Conservation (phyloP, 2,113 vertebrate genomes). For the Vicugna pacos region DNA sequence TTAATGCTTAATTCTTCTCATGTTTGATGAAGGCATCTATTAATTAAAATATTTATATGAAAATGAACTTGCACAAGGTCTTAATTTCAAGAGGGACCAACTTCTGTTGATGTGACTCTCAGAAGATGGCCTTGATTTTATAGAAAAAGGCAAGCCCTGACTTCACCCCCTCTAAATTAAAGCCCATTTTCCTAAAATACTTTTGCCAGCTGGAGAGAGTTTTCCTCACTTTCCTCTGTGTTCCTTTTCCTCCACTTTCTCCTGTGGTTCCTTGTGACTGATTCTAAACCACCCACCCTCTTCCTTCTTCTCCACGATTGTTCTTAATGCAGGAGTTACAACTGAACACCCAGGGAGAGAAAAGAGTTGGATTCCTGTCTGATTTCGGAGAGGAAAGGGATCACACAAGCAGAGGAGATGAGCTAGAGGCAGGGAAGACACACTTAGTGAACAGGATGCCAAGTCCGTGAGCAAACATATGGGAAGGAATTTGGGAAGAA, state of each 20-base stretch:
- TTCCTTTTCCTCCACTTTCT: neutral
- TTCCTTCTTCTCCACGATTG: neutral
- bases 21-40: slow-evolving; percentile 84
- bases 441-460: neutral
- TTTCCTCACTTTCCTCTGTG: slow-evolving; percentile 8
- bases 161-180: slow-evolving; percentile 69
- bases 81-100: slow-evolving; percentile 74
- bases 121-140: slow-evolving; percentile 68
- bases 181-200: slow-evolving; percentile 63
- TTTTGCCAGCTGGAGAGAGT: slow-evolving; percentile 35
- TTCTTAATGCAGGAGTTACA: neutral
- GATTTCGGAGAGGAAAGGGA: neutral
- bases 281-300: neutral
- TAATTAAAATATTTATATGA: slow-evolving; percentile 88
- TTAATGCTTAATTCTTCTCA: slow-evolving; percentile 80
- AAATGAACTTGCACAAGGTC: slow-evolving; percentile 71
- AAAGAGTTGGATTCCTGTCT: slow-evolving; percentile 10
- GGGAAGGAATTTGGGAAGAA: slow-evolving; percentile 50
- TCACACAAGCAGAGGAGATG: slow-evolving; percentile 8
- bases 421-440: neutral
- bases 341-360: slow-evolving; percentile 53
- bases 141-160: neutral
- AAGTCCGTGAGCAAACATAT: slow-evolving; percentile 54
- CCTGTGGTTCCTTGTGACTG: neutral
- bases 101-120: slow-evolving; percentile 74